Evolutionary conservation across 2,113 vertebrate genomes (phyloP), one percentile per base, ranked within the genome.

Genomic region (Emberiza fucata): DNA sequence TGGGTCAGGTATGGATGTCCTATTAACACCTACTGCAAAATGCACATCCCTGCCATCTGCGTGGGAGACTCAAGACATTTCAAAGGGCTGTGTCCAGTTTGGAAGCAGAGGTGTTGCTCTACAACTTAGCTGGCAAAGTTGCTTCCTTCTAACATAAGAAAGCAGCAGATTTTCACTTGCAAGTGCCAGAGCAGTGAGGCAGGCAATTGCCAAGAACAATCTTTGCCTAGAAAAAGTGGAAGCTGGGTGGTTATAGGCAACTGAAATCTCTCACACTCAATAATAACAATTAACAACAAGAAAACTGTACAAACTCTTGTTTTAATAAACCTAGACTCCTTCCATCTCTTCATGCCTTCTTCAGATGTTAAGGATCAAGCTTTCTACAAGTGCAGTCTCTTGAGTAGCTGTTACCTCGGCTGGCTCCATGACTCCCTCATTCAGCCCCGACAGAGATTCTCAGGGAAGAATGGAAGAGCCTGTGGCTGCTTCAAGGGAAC

Each of bases 401-500:
- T 5, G 9, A 80, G n/a, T 12, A 33, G 65, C 28, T 83, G 63
- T 35, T 65, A 70, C 31, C 12, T 84, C 0, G 0, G 24, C 71
- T 85, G 57, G 48, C 57, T 90, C 3, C 61, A 23, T 39, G 53
- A 51, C 27, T 42, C 31, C 8, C 14, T 33, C 57, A 18, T 66
- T 87, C 6, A 8, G 25, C 25, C 27, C 53, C 12, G 4, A 19
- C 4, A 8, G 13, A 65, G n/a, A 57, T n/a, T 78, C 28, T 73
- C 29, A 18, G 8, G 61, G 61, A 66, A 81, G 51, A 81, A 79
- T 8, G 24, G 44, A 87, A 71, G 35, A 78, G 11, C 28, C 21
- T 11, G 14, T 0, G 0, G 19, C 25, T 76, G 37, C 40, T 90
- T 60, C 59, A 77, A 0, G 0, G 31, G 12, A 81, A 37, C 65